Evolutionary conservation across 2,888 invertebrate species (phyloP).

Genomic region (Sphaeridia pumilis): DNA sequence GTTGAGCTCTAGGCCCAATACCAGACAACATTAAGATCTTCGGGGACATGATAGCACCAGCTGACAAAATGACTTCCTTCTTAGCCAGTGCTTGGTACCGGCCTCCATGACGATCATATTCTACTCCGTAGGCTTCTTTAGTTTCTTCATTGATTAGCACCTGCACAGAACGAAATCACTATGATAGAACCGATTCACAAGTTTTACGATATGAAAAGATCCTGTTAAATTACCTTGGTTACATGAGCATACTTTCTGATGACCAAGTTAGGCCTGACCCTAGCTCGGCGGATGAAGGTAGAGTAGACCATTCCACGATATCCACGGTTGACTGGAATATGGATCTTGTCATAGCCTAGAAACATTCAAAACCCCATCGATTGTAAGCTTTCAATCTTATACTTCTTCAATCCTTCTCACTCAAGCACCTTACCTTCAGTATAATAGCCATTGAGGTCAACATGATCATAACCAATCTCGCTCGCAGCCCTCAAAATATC

Average conservation of each 20-base stretch:
- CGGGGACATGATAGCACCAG: conserved; percentile 26
- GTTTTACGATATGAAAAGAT: too few species aligned
- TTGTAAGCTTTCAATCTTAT: too few species aligned
- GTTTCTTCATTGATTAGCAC: conserved; percentile 1
- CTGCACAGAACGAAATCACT: too few species aligned
- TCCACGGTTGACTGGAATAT: neutral
- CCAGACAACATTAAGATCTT: conserved; percentile 29
- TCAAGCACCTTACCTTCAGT: conserved; percentile 14
- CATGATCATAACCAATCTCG: conserved; percentile 21
- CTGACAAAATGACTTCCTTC: conserved; percentile 27
- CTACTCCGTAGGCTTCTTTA: conserved; percentile 24
- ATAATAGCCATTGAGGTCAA: conserved; percentile 26
- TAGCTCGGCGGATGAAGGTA: neutral
- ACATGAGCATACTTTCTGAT: conserved; percentile 28
- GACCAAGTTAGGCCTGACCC: conserved; percentile 19
- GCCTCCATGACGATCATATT: conserved; percentile 25
- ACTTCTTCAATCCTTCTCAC: too few species aligned
- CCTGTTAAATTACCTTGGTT: conserved; percentile 29
- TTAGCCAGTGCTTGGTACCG: conserved; percentile 21
- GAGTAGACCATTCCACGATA: neutral
- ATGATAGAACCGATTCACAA: too few species aligned
- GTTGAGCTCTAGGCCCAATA: conserved; percentile 23
- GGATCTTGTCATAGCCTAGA: neutral
- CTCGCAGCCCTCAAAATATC: conserved; percentile 24
- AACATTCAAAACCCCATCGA: too few species aligned